Conservation (phyloP, 1,140 invertebrate genomes). For the Brachionus asplanchnoidis region DNA sequence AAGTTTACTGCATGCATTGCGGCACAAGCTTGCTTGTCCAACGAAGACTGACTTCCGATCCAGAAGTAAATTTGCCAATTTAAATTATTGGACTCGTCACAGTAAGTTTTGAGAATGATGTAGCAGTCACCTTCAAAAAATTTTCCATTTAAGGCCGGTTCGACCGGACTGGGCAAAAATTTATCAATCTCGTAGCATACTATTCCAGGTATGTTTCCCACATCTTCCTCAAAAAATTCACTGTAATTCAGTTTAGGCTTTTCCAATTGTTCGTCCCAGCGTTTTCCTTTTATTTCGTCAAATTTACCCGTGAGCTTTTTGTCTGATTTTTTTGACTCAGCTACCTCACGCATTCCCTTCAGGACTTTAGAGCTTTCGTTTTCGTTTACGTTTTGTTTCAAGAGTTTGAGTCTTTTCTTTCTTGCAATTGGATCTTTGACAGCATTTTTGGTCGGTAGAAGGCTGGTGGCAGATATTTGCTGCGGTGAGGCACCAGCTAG, state of each 20-base stretch:
- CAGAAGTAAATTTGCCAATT: conserved; percentile 96
- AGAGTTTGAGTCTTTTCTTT: conserved; percentile 33
- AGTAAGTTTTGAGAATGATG: conserved; percentile 84
- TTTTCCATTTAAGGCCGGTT: conserved; percentile 79
- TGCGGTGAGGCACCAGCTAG: conserved; percentile 71
- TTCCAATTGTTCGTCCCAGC: conserved; percentile 72
- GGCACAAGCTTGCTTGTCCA: conserved; percentile 96
- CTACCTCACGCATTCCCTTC: conserved; percentile 89
- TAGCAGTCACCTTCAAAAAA: conserved; percentile 99
- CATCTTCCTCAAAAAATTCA: conserved; percentile 93
- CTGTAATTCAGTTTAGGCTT: conserved; percentile 96
- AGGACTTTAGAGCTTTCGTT: conserved; percentile 36
- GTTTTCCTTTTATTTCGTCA: conserved; percentile 3
- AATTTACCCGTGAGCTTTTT: conserved; percentile 40
- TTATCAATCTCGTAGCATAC: conserved; percentile 98
- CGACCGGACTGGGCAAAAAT: conserved; percentile 85
- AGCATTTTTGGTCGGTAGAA: not conserved
- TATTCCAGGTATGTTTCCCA: conserved; percentile 70
- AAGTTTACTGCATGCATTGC: conserved; percentile 98
- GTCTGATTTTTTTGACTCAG: conserved; percentile 71
- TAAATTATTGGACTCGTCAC: conserved; percentile 76
- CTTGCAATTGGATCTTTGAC: conserved; percentile 45
- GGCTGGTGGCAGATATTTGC: conserved; percentile 64
- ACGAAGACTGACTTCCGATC: conserved; percentile 89
- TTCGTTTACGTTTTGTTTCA: conserved; percentile 9